A percentile compares a stretch with the other conserved stretches of the same genome.
Conservation (phyloP, 2,888 invertebrate genomes). For the Dichetophora obliterata region DNA sequence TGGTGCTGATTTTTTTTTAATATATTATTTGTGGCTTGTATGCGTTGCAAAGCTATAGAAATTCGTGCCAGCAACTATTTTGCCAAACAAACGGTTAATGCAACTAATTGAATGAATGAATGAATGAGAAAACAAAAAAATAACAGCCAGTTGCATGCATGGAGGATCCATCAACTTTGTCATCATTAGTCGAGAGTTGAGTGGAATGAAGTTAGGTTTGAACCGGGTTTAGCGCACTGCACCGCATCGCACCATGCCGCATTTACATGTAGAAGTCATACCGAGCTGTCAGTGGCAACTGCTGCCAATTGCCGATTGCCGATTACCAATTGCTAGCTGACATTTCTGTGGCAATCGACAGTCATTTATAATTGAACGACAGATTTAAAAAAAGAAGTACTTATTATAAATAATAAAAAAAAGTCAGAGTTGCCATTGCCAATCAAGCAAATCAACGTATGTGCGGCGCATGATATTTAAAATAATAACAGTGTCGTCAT, state of each 20-base stretch:
- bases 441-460: background rate
- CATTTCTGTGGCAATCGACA: slow-evolving; percentile 53
- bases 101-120: background rate
- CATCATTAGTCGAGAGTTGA: slow-evolving; percentile 23
- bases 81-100: slow-evolving; percentile 20
- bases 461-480: slow-evolving; percentile 6
- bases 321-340: slow-evolving; percentile 8
- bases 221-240: background rate
- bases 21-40: background rate
- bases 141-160: slow-evolving; percentile 11
- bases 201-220: background rate
- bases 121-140: background rate
- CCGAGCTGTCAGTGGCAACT: slow-evolving; percentile 4
- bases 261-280: background rate
- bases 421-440: background rate
- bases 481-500: background rate
- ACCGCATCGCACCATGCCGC: background rate
- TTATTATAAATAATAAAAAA: slow-evolving; percentile 33
- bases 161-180: slow-evolving; percentile 18
- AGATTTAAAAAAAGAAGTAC: slow-evolving; percentile 47
- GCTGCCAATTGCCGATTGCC: background rate
- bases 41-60: background rate
- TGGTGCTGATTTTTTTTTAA: background rate
- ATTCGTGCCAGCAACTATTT: slow-evolving; percentile 24
- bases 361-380: slow-evolving; percentile 54